phyloP scores from a whole-genome alignment of 2,888 invertebrate species.

The Sipunculus nudus region DNA sequence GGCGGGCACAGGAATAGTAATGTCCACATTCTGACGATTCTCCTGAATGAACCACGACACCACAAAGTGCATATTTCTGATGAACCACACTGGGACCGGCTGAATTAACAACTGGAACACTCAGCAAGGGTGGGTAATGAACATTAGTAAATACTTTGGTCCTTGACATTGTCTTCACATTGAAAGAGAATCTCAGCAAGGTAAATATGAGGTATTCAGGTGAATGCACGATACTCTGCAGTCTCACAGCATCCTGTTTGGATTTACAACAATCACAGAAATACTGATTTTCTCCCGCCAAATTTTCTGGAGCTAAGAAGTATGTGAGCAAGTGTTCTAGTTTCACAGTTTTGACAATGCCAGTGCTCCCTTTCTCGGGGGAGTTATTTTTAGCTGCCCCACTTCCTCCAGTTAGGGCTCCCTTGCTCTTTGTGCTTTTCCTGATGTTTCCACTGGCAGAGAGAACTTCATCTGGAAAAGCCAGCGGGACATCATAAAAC shows the following conservation, averaged over 20 bases:
- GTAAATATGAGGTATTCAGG: conserved; percentile 84
- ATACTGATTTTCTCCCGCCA: conserved; percentile 85
- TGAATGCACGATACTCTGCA: conserved; percentile 76
- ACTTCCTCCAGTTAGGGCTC: neutral
- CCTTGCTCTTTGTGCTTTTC: too few species aligned
- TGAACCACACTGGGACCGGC: neutral
- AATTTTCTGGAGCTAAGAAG: conserved; percentile 80
- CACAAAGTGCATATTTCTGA: conserved; percentile 77
- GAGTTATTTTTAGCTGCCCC: conserved; percentile 39
- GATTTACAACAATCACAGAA: conserved; percentile 80
- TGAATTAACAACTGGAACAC: neutral
- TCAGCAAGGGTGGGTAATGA: conserved; percentile 49
- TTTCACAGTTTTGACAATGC: conserved; percentile 30
- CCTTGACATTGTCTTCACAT: conserved; percentile 77
- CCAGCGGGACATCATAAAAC: conserved; percentile 77
- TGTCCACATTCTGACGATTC: conserved; percentile 86
- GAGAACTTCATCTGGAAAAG: conserved; percentile 58
- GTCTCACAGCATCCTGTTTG: conserved; percentile 80
- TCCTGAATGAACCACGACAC: conserved; percentile 86
- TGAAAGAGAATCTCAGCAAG: conserved; percentile 82
- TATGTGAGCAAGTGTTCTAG: conserved; percentile 82
- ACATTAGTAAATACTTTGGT: conserved; percentile 78
- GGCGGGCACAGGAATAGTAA: conserved; percentile 81
- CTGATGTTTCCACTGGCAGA: too few species aligned
- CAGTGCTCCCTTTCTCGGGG: conserved; percentile 12